Base-by-base conservation (phyloP, 1,140 invertebrate genomes). In the Phymastichus coffea region DNA sequence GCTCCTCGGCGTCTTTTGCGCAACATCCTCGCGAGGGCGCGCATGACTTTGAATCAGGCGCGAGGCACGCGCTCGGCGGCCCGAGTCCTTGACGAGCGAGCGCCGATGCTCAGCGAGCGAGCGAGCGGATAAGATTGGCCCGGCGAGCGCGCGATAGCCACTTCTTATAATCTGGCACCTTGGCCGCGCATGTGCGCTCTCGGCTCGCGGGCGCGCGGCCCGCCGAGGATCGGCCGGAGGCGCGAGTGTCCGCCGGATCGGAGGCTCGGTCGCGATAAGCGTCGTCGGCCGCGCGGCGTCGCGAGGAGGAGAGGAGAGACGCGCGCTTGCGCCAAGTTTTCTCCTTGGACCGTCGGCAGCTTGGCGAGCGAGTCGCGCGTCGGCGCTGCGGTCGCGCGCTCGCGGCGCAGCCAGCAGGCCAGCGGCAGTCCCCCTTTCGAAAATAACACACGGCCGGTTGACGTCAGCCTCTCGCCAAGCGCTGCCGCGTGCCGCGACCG, bases 371-470 rank as follows among this genome's bases (percentile, higher is more conserved):
- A 66, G 62, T 63, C 74, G 57, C 28, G 19, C 69, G 67, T 46
- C 57, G 72, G 61, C 72, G 71, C 72, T 46, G 40, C 47, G 28
- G 46, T n/a, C 17, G 35, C 68, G 6, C 9, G 38, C 38, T 12
- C 38, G 38, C 38, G 8, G 28, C 28, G 28, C 28, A 33, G 28
- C 12, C 28, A 7, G 28, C 28, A 12, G 12, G 28, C 28, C 12
- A 33, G 28, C 28, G 12, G 28, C 28, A 33, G 28, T 33, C 28
- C 74, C 71, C 70, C 75, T 79, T 78, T 79, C 76, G 73, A 79
- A 79, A 79, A 78, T 78, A 79, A 79, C 75, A 78, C 75, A 72
- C 74, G 73, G 74, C 61, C 68, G 75, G 72, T 71, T 79, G 76
- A 79, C 76, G 77, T 79, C 77, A 79, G 74, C 67, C 61, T 57